Evolutionary conservation across 2,113 vertebrate species (phyloP), one percentile per base, ranked within the genome.

Genomic region (Rhombomys opimus): DNA sequence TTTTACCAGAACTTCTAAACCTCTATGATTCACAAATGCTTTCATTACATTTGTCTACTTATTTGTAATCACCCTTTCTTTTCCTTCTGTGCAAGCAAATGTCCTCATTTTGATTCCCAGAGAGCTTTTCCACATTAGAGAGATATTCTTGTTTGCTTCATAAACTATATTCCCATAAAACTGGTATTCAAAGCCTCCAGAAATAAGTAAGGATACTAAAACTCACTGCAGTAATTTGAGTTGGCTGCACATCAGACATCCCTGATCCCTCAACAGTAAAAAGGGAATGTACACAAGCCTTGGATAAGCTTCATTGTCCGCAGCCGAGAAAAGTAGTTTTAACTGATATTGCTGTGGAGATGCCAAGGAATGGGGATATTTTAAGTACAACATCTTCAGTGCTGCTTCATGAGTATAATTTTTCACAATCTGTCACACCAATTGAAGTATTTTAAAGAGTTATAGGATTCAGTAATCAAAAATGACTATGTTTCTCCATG

Each of bases 101-200:
- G 54, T 86, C 38, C 84, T 90, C 14, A 22, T 93, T 97, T 95
- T 97, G 90, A 89, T 93, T 93, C 76, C 92, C 94, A 95, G 91
- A 93, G 96, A 97, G 65, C 32, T 98, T 96, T 46, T 92, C 96
- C 96, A 97, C 92, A 92, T 95, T 89, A 92, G 81, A 96, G 72
- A 92, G 90, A 95, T 96, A 90, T 73, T 85, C 57, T 91, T 93
- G 32, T 92, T 95, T 96, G 20, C n/a, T 94, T 95, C 90, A 90
- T 87, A 95, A 96, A 97, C 54, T 77, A 20, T 95, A 65, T 90
- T 92, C 41, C 92, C 90, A 94, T 76, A 94, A 97, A 96, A 95
- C 75, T 90, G 46, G 77, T 93, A 95, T 94, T 77, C 54, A 86
- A 46, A 93, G 65, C 46, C 72, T 11, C 80, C 5, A 96, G 80